Base-by-base conservation (phyloP, 1,140 invertebrate species). In the Drosophila bocki region DNA sequence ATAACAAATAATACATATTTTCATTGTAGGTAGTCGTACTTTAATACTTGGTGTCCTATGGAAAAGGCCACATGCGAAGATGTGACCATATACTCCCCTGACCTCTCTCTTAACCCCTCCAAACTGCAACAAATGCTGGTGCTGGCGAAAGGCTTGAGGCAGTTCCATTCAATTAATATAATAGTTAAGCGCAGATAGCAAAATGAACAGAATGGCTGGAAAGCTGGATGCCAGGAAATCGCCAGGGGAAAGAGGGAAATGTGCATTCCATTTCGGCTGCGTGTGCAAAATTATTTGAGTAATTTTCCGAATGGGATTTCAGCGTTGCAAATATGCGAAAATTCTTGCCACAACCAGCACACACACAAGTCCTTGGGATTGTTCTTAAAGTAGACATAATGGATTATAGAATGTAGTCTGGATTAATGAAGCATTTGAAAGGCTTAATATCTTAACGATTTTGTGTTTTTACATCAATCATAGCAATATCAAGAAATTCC, bases 111-210 rank as follows among this genome's bases (percentile, higher is more conserved):
- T 29, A 29, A 44, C 29, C 51, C 7, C 22, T 15, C 22, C 29
- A 32, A 44, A 32, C 17, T 32, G 17, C 15, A n/a, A 26, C 67
- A 60, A 41, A 58, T 35, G 32, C 58, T 71, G 70, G 9, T 50
- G 37, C 56, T 50, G 44, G 56, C 61, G 62, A 41, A 78, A 50
- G 51, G 65, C 78, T 71, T 60, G 44, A 53, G 65, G 78, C 78
- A 56, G 70, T 76, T 48, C 57, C 75, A 81, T 81, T 71, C 71
- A 80, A 81, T 81, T 81, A 81, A 81, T 81, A 76, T 80, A 76
- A 75, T 76, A 76, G 71, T 81, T 71, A 81, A 80, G 59, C 62
- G 64, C 59, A 80, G 60, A 69, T 57, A 70, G 72, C 42, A 54
- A 33, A 53, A 51, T 48, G 69, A 58, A 41, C 32, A 37, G 64